Base-by-base conservation (phyloP, 2,797 vertebrate species). In the Crypturellus tataupa region DNA sequence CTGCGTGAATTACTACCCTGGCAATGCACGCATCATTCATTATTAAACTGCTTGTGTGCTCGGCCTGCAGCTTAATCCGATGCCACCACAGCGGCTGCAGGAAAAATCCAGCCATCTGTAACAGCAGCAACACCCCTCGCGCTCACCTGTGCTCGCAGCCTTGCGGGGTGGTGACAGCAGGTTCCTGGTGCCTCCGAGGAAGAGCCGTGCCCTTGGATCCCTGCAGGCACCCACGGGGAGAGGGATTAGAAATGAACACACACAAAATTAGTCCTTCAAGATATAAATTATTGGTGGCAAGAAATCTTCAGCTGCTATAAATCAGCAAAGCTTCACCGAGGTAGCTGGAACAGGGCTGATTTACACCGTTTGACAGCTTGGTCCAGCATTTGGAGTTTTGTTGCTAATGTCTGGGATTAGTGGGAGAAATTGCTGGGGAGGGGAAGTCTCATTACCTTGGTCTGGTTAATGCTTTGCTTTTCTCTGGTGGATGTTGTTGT, bases 1-100 rank as follows among this genome's bases (percentile, higher is more conserved):
- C 80, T 69, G 79, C 31, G 12, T 59, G 91, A 95, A 65, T 90
- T 64, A 87, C 93, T 87, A 85, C 24, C 2, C 78, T 65, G 72
- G 67, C 53, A 60, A 31, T 0, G 1, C 17, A 25, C 3, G 23
- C 58, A 86, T 91, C 83, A 47, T 55, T 90, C 73, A 78, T 94
- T 87, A 96, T 68, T 35, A 85, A 80, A 87, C 77, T 24, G 68
- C 81, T 89, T 4, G 1, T 46, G 93, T 15, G 10, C 69, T 83
- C 27, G 10, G 85, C 88, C 93, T 42, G 62, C 3, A 24, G 80
- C 87, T 92, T 86, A 81, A 86, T 80, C 89, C 84, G 80, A 3
- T 27, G 59, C 73, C 73, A 82, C 94, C 76, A 13, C 12, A 5
- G 67, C 11, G 73, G 83, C 27, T 42, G 15, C 40, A 33, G 69